These are phyloP conservation scores for Alces alces DNA, from an alignment of 2,113 vertebrate genomes.

Conservation along the genomic window DNA sequence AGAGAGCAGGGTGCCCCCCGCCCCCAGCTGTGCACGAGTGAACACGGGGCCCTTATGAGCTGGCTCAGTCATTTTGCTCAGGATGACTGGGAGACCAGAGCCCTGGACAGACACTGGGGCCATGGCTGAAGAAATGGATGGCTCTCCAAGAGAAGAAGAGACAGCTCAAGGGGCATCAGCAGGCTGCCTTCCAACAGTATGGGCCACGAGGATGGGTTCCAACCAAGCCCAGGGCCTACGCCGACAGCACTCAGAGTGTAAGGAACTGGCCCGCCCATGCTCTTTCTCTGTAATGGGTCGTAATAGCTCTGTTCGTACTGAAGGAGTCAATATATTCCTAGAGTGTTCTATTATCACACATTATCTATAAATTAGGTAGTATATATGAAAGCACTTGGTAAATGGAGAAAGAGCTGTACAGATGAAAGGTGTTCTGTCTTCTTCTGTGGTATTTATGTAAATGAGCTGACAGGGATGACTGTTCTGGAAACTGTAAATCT, in stretches of 20 bases:
- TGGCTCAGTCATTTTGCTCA: neutral
- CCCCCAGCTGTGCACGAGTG: accelerated
- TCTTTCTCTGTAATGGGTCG: neutral
- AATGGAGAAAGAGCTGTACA: constrained; percentile 3
- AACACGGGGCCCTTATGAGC: accelerated
- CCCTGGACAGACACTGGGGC: neutral
- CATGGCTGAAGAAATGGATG: neutral
- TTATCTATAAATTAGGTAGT: constrained; percentile 64
- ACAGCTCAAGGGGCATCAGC: neutral
- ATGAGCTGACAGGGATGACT: neutral
- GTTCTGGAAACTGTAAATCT: constrained; percentile 19
- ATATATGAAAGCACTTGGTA: constrained; percentile 22
- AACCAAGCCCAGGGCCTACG: neutral
- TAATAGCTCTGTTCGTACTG: constrained; percentile 18
- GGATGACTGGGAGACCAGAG: neutral
- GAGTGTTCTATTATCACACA: neutral
- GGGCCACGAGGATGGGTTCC: neutral
- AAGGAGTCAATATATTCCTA: constrained; percentile 27
- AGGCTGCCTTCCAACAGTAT: neutral
- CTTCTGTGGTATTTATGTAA: constrained; percentile 18
- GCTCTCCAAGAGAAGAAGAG: neutral
- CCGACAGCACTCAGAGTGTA: accelerated
- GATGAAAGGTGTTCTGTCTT: constrained; percentile 37
- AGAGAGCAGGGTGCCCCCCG: neutral
- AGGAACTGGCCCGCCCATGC: neutral